Conservation (phyloP, 2,113 vertebrate species). For the Solea solea region DNA sequence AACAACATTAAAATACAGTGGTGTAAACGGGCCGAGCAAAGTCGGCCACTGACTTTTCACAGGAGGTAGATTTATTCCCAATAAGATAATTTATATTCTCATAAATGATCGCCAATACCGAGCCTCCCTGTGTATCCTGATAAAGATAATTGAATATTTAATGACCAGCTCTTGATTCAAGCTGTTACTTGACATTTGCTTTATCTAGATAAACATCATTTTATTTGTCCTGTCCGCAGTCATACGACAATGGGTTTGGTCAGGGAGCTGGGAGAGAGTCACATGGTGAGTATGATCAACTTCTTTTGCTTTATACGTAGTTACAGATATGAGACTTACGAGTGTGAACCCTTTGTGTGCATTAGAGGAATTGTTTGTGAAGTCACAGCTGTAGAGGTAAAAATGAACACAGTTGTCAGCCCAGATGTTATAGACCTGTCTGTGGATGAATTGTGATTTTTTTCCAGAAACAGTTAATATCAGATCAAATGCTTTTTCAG, state of each 20-base stretch:
- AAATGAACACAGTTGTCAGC: neutral
- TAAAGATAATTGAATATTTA: no score
- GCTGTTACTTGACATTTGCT: neutral
- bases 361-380: neutral
- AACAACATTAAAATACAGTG: no score
- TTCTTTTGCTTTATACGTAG: neutral
- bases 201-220: conserved; percentile 10
- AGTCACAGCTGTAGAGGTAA: neutral
- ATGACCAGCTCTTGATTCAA: neutral
- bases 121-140: no score
- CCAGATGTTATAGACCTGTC: neutral
- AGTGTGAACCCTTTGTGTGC: neutral
- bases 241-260: conserved; percentile 94
- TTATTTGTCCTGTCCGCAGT: conserved; percentile 81
- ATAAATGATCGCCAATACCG: no score
- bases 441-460: neutral
- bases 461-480: neutral
- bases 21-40: no score
- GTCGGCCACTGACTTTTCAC: no score
- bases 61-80: no score
- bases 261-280: conserved; percentile 96
- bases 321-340: neutral
- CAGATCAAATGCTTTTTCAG: conserved; percentile 5
- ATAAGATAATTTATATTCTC: no score
- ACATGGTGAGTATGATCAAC: conserved; percentile 87